Conservation (phyloP, 2,113 vertebrate genomes). For the Lamprologus speciosus region DNA sequence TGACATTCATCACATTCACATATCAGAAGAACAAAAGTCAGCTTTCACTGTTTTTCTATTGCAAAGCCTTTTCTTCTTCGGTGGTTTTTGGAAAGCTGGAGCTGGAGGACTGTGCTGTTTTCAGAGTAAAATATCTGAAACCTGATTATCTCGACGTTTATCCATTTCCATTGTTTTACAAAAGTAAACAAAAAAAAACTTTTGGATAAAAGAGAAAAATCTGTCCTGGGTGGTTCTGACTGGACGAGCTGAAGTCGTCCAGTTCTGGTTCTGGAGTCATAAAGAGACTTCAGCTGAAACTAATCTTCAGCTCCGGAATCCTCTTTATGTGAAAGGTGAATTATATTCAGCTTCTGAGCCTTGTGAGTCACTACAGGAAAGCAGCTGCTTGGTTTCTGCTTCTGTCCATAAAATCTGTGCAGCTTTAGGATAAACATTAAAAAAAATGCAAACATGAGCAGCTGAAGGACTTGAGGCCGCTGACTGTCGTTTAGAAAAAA, state of each 20-base stretch:
- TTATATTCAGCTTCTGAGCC: background rate
- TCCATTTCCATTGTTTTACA: background rate
- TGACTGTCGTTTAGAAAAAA: background rate
- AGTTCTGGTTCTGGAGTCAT: background rate
- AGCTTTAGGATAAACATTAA: background rate
- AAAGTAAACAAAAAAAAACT: background rate
- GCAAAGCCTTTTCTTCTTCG: background rate
- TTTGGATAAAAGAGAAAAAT: background rate
- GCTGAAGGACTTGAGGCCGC: background rate
- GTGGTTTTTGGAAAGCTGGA: background rate
- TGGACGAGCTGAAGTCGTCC: background rate
- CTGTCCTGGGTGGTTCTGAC: background rate
- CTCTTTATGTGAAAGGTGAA: background rate
- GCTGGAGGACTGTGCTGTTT: background rate
- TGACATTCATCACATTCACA: background rate
- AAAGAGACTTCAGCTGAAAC: background rate
- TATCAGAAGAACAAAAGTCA: background rate
- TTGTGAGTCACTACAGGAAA: background rate
- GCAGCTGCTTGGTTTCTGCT: background rate
- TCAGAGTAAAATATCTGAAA: background rate
- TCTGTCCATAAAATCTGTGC: background rate
- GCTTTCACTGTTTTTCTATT: background rate
- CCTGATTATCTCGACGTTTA: background rate
- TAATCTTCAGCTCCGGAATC: background rate
- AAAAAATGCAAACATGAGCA: background rate